These are phyloP conservation scores for Pollimyrus isidori DNA, from an alignment of 2,113 vertebrate genomes.

Conservation along the genomic window DNA sequence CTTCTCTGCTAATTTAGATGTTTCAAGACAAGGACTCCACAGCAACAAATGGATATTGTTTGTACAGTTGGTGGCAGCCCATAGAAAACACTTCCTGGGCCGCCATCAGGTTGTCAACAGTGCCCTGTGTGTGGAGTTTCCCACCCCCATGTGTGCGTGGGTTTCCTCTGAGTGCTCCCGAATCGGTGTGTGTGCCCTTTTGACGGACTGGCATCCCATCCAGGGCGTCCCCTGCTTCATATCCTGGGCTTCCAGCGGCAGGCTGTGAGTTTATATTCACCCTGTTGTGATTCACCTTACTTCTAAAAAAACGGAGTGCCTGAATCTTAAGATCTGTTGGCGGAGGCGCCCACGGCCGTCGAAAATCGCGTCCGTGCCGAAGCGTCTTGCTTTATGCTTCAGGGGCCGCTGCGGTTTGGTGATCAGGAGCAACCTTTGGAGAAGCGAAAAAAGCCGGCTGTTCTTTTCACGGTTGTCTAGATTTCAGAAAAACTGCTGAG, in stretches of 20 bases:
- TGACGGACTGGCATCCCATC: background rate
- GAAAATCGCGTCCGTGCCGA: background rate
- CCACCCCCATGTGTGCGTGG: background rate
- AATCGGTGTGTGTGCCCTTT: background rate
- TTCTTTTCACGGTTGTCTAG: constrained; percentile 9
- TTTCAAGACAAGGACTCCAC: background rate
- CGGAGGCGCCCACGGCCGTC: background rate
- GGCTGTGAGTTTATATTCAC: background rate
- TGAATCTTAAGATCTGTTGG: background rate
- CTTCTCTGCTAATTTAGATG: background rate
- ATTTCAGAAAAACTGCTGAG: background rate
- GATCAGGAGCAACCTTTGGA: background rate
- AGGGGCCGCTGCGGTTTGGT: background rate
- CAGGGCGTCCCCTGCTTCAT: background rate
- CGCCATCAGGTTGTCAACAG: background rate
- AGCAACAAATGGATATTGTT: background rate
- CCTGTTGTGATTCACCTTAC: background rate
- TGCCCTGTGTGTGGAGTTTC: background rate
- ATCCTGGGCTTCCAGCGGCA: background rate
- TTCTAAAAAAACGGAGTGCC: background rate
- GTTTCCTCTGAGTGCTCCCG: background rate
- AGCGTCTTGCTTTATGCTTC: background rate
- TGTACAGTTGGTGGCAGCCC: background rate
- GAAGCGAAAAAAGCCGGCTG: background rate
- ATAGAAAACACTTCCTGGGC: background rate